Base-by-base conservation (phyloP, 1,140 invertebrate species). In the Sitobion miscanthi region DNA sequence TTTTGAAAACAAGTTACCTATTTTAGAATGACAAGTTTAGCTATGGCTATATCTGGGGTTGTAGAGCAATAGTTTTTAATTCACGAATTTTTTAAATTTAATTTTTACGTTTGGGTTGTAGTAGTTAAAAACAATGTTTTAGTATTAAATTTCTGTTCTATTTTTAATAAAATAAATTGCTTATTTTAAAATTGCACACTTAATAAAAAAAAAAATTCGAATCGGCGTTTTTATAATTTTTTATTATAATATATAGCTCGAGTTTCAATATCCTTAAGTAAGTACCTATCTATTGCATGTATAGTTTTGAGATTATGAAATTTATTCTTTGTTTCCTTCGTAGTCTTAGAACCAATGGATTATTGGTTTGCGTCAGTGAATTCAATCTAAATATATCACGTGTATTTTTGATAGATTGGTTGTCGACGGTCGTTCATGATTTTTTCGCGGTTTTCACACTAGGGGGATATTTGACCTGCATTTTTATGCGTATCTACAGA, bases 321-420 rank as follows among this genome's bases (percentile, higher is more conserved):
- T 77, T n/a, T 21, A 88, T 52, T 49, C 3, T 45, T 54, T 88
- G 47, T 88, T 52, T 52, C 20, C 30, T 35, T 88, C 5, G 4
- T 52, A 47, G 21, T 52, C 47, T 35, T 52, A n/a, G n/a, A 23
- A 25, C n/a, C 45, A 86, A 42, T 30, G 25, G 85, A 88, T 52
- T 25, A 89, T 54, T 35, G 87, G n/a, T 89, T 38, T 42, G 52
- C 30, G 21, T 54, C 42, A 54, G 23, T 25, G 52, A 90, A 90
- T 90, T 62, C 35, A 90, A 90, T 90, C 54, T 62, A 35, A 90
- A 90, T 90, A 42, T 62, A 62, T 90, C 52, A 62, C 25, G 88
- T 90, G 3, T 90, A 38, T 42, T 90, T 90, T 90, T 90, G 88
- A 90, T 90, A 57, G 52, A 62, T 90, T 42, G 88, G 23, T 90